These are phyloP conservation scores for Marronus borbonicus DNA, from an alignment of 2,888 invertebrate species.

Conservation along the genomic window DNA sequence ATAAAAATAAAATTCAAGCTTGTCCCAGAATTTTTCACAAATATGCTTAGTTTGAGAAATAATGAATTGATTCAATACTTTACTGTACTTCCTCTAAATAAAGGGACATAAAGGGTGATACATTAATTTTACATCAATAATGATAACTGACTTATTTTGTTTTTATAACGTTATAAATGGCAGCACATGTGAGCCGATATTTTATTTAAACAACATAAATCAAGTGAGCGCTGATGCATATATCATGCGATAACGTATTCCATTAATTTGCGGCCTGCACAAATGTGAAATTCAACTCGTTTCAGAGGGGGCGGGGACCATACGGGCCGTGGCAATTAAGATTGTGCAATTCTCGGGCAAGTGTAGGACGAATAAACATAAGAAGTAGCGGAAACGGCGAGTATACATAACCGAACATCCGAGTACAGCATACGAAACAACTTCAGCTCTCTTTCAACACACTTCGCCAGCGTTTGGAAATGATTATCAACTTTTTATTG, in stretches of 20 bases:
- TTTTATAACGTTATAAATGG: conserved; percentile 38
- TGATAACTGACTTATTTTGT: conserved; percentile 23
- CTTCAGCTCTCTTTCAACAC: conserved; percentile 1
- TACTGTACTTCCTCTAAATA: too few species aligned
- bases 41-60: too few species aligned
- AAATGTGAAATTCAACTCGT: conserved; percentile 38
- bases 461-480: conserved; percentile 31
- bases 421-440: conserved; percentile 10
- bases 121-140: conserved; percentile 39
- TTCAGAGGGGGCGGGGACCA: neutral
- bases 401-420: conserved; percentile 46
- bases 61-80: too few species aligned
- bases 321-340: conserved; percentile 38
- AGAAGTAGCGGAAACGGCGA: conserved; percentile 35
- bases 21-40: too few species aligned
- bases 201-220: conserved; percentile 48
- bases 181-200: conserved; percentile 22
- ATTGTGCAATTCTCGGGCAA: conserved; percentile 37
- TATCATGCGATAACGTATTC: conserved; percentile 48
- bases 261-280: conserved; percentile 39
- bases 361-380: conserved; percentile 24
- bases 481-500: conserved; percentile 50
- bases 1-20: too few species aligned
- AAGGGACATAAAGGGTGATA: neutral
- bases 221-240: conserved; percentile 40